These are phyloP conservation scores for Pachyrhynchus sulphureomaculatus DNA, from an alignment of 1,140 invertebrate genomes.

Conservation along the genomic window DNA sequence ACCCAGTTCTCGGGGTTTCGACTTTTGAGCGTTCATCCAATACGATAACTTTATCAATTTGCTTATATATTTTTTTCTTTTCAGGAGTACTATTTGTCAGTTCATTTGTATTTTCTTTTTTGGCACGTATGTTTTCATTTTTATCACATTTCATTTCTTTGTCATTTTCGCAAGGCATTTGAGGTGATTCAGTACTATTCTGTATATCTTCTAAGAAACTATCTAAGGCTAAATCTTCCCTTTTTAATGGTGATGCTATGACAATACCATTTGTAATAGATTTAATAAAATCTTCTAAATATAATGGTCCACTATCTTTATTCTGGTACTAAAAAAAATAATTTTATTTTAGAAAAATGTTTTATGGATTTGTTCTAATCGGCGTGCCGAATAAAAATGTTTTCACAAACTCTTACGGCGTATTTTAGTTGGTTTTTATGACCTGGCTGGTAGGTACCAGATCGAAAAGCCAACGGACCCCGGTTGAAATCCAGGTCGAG, in stretches of 20 bases:
- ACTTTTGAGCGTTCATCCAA: slow-evolving; percentile 13
- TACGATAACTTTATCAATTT: slow-evolving; percentile 13
- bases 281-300: slow-evolving; percentile 3
- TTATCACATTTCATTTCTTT: slow-evolving; percentile 6
- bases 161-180: not conserved
- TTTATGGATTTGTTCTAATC: too few relatives aligned
- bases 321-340: slow-evolving; percentile 48
- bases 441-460: too few relatives aligned
- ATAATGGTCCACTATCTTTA: not conserved
- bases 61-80: not conserved
- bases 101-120: not conserved
- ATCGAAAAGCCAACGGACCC: too few relatives aligned
- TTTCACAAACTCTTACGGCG: too few relatives aligned
- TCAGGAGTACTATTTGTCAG: not conserved
- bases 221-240: not conserved
- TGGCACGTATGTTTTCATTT: slow-evolving; percentile 6
- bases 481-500: too few relatives aligned
- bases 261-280: too few relatives aligned
- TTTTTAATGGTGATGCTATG: not conserved
- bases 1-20: slow-evolving; percentile 6
- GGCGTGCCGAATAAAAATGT: too few relatives aligned
- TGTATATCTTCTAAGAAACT: not conserved
- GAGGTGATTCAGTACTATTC: not conserved
- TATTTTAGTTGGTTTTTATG: too few relatives aligned
- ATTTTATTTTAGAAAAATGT: too few relatives aligned